A percentile compares a stretch with the other conserved stretches of the same genome.
phyloP scores from a whole-genome alignment of 2,888 invertebrate genomes.

The Rhorus exstirpatorius region DNA sequence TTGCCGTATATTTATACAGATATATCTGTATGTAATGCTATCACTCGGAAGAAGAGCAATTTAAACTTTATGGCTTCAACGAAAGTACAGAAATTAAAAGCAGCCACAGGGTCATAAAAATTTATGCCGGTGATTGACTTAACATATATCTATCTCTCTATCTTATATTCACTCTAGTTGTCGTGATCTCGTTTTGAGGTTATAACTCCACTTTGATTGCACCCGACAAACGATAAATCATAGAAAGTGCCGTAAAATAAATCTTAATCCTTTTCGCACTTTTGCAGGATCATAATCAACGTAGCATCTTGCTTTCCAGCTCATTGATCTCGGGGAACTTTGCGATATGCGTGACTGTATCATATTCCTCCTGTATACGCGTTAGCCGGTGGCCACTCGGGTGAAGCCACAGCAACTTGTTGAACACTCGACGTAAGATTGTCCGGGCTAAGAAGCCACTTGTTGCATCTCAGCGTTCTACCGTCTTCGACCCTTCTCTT shows the following conservation, averaged over 20 bases:
- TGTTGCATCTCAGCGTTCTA: conserved; percentile 78
- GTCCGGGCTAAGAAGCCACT: conserved; percentile 85
- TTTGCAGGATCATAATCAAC: conserved; percentile 45
- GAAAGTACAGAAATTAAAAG: conserved; percentile 55
- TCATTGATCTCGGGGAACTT: conserved; percentile 12
- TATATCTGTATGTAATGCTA: not conserved
- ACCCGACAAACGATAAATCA: conserved; percentile 31
- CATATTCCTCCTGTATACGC: conserved; percentile 1
- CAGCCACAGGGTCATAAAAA: conserved; percentile 63
- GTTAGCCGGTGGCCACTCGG: conserved; percentile 26
- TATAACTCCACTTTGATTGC: not conserved
- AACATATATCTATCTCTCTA: conserved; percentile 46
- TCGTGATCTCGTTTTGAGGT: conserved; percentile 16
- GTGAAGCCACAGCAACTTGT: conserved; percentile 79
- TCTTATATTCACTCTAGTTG: conserved; percentile 2
- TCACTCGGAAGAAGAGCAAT: conserved; percentile 5
- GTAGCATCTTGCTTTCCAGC: conserved; percentile 59
- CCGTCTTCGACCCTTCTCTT: conserved; percentile 70
- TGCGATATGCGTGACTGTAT: not conserved
- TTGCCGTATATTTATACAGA: conserved; percentile 13
- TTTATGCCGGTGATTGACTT: conserved; percentile 50
- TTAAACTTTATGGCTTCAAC: conserved; percentile 38
- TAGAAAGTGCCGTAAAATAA: conserved; percentile 33
- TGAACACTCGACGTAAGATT: conserved; percentile 83
- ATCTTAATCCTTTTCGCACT: conserved; percentile 9